Evolutionary conservation across 2,888 invertebrate species (phyloP).

Genomic region (Nezara viridula): DNA sequence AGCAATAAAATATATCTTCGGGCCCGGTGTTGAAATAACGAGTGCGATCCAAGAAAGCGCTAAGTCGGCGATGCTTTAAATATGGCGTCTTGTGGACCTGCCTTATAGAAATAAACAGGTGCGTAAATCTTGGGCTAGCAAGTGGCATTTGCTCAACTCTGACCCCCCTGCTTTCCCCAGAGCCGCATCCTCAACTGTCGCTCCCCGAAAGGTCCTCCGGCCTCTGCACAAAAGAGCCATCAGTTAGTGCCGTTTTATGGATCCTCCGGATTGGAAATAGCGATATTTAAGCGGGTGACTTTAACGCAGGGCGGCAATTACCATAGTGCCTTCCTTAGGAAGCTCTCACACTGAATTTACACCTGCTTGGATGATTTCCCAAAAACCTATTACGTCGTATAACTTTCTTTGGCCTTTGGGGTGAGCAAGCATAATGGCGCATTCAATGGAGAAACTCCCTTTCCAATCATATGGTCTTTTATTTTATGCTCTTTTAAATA

Average conservation of each 20-base stretch:
- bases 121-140: slow-evolving; percentile 47
- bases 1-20: slow-evolving; percentile 2
- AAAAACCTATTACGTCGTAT: slow-evolving; percentile 29
- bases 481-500: neutral
- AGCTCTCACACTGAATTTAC: slow-evolving; percentile 3
- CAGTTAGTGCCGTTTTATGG: slow-evolving; percentile 38
- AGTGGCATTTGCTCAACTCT: slow-evolving; percentile 51
- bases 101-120: slow-evolving; percentile 55
- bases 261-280: slow-evolving; percentile 15
- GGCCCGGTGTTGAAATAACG: slow-evolving; percentile 13
- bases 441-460: neutral
- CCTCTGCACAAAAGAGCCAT: slow-evolving; percentile 52
- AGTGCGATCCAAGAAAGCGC: slow-evolving; percentile 5
- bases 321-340: slow-evolving; percentile 23
- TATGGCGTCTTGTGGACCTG: slow-evolving; percentile 34
- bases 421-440: neutral
- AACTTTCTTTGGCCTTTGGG: slow-evolving; percentile 28
- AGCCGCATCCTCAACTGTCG: slow-evolving; percentile 47
- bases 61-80: slow-evolving; percentile 22
- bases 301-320: slow-evolving; percentile 32
- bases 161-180: slow-evolving; percentile 48
- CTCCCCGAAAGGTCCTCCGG: slow-evolving; percentile 6
- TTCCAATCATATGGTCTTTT: neutral
- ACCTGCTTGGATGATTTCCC: neutral
- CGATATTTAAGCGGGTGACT: slow-evolving; percentile 55